Conservation (phyloP, 1,140 invertebrate species). For the Ostrea denselamellosa region DNA sequence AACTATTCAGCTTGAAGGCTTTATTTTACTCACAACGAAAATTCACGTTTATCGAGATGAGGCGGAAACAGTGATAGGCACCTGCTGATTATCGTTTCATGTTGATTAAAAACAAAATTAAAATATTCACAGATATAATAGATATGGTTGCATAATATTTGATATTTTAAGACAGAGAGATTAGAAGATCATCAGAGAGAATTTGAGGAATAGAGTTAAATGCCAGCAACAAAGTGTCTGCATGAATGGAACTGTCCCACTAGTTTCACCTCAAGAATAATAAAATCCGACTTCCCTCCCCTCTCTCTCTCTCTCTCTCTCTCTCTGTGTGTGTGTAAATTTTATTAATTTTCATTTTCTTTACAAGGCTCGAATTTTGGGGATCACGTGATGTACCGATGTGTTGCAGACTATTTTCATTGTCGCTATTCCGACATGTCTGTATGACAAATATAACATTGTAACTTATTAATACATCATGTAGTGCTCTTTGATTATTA, state of each 20-base stretch:
- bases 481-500: too few species aligned
- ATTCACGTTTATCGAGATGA: too few species aligned
- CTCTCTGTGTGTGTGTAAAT: too few species aligned
- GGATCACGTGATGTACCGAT: too few species aligned
- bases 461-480: too few species aligned
- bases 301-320: too few species aligned
- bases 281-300: too few species aligned
- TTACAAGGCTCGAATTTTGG: too few species aligned
- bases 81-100: not conserved
- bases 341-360: not conserved
- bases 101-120: not conserved
- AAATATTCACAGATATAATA: not conserved
- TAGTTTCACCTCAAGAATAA: not conserved
- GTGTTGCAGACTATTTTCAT: not conserved
- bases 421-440: not conserved
- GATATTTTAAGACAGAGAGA: slow-evolving; percentile 20
- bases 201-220: slow-evolving; percentile 34
- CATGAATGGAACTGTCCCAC: not conserved
- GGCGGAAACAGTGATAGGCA: too few species aligned
- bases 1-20: too few species aligned
- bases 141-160: slow-evolving; percentile 13
- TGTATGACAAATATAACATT: too few species aligned
- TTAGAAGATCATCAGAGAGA: slow-evolving; percentile 27
- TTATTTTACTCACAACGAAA: too few species aligned
- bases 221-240: not conserved